These are phyloP conservation scores for Leucophora obtusa DNA, from an alignment of 2,888 invertebrate genomes.

Conservation along the genomic window DNA sequence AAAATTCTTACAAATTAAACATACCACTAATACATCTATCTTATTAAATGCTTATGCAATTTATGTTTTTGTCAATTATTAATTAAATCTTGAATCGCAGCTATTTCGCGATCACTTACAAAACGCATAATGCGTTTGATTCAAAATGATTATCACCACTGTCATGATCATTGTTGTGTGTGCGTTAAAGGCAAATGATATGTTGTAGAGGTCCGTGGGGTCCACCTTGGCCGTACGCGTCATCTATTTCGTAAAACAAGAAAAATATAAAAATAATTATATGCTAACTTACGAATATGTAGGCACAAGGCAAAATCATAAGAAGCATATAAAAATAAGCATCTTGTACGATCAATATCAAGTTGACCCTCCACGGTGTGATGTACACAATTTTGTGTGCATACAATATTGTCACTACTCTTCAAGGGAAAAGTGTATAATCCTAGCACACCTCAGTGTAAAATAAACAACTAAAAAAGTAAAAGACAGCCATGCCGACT, in stretches of 20 bases:
- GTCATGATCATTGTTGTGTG: conserved; percentile 40
- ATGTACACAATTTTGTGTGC: conserved; percentile 22
- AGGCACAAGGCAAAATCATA: conserved; percentile 3
- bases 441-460: not conserved
- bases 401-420: conserved; percentile 50
- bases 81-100: not conserved
- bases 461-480: not conserved
- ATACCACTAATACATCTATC: conserved; percentile 33
- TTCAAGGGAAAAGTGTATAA: not conserved
- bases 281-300: not conserved
- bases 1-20: conserved; percentile 13
- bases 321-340: not conserved
- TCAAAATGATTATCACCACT: conserved; percentile 57
- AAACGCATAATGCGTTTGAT: conserved; percentile 51
- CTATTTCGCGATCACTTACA: conserved; percentile 40
- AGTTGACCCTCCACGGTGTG: conserved; percentile 55
- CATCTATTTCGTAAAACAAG: conserved; percentile 3
- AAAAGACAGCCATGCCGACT: too few relatives aligned
- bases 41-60: not conserved
- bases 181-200: conserved; percentile 27
- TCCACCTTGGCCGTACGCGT: conserved; percentile 45
- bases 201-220: conserved; percentile 62
- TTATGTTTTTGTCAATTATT: not conserved
- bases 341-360: conserved; percentile 10
- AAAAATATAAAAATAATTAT: conserved; percentile 23